Percentiles rank a stretch among this genome's conserved stretches.
phyloP scores from a whole-genome alignment of 64 coral and sea anemone species.

The Cladopsammia gracilis region DNA sequence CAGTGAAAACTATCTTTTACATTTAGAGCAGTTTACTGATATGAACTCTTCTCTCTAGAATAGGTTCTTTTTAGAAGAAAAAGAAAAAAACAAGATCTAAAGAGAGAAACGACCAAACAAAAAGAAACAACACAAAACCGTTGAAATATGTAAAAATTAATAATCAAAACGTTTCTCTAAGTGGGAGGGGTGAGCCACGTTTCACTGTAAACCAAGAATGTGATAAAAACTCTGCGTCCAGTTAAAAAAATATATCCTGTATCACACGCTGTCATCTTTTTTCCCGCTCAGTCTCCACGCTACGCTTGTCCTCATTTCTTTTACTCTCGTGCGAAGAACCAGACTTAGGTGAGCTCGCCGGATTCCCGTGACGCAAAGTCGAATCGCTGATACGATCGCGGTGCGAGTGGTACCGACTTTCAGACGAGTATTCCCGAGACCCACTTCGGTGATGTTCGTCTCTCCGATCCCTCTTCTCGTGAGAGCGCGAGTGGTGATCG shows the following conservation, averaged over 20 bases:
- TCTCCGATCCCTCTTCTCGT: conserved; percentile 85
- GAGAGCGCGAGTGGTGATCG: conserved; percentile 80
- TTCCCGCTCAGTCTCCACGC: neutral
- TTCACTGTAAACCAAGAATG: conserved; percentile 3
- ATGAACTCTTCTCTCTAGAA: too few relatives aligned
- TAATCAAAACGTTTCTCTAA: too few relatives aligned
- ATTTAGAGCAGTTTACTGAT: too few relatives aligned
- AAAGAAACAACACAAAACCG: too few relatives aligned
- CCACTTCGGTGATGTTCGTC: conserved; percentile 79
- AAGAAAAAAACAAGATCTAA: too few relatives aligned
- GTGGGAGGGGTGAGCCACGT: too few relatives aligned
- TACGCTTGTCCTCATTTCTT: conserved; percentile 29
- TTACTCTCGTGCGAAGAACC: neutral
- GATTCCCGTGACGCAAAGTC: conserved; percentile 11
- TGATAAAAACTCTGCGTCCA: neutral
- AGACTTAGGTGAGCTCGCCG: conserved; percentile 3
- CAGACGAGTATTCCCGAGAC: conserved; percentile 73
- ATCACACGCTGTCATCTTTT: conserved; percentile 45
- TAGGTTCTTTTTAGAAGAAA: too few relatives aligned
- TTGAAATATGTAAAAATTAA: too few relatives aligned
- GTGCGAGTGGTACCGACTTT: conserved; percentile 69
- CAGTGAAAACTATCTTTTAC: too few relatives aligned
- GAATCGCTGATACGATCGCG: conserved; percentile 58
- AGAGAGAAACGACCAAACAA: too few relatives aligned
- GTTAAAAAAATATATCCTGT: neutral